Evolutionary conservation across 2,797 vertebrate species (phyloP).

Genomic region (Eulemur rubriventer): DNA sequence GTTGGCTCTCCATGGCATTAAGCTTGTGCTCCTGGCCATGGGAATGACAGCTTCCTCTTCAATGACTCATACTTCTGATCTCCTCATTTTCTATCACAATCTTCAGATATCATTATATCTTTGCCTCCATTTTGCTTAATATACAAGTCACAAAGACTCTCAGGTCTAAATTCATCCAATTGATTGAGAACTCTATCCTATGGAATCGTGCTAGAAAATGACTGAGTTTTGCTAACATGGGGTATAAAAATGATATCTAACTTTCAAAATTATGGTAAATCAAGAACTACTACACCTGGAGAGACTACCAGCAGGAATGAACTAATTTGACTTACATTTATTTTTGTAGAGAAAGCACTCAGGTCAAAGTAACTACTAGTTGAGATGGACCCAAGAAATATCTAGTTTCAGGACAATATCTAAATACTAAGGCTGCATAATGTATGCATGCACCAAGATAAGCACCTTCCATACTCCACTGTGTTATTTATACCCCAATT

Average conservation of each 20-base stretch:
- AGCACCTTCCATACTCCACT: not conserved
- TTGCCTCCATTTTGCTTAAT: not conserved
- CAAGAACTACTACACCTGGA: not conserved
- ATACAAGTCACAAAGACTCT: not conserved
- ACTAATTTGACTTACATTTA: not conserved
- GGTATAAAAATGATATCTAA: slow-evolving; percentile 17
- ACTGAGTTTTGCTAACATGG: not conserved
- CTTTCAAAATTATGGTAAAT: not conserved
- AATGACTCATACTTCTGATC: not conserved
- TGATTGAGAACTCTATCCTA: not conserved
- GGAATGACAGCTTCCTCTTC: not conserved
- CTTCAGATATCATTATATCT: not conserved
- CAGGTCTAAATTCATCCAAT: not conserved
- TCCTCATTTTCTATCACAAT: not conserved
- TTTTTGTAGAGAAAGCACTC: not conserved
- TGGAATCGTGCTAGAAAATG: not conserved
- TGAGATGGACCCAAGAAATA: not conserved
- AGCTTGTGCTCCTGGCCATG: not conserved
- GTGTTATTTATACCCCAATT: not conserved
- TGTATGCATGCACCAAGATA: not conserved
- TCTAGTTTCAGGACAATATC: not conserved
- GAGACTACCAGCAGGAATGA: not conserved
- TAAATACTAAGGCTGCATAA: not conserved
- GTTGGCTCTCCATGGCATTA: not conserved
- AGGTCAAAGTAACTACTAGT: slow-evolving; percentile 13